Evolutionary conservation across 1,140 invertebrate genomes (phyloP), one percentile per base, ranked within the genome.

Genomic region (Brachionus plicatilis): DNA sequence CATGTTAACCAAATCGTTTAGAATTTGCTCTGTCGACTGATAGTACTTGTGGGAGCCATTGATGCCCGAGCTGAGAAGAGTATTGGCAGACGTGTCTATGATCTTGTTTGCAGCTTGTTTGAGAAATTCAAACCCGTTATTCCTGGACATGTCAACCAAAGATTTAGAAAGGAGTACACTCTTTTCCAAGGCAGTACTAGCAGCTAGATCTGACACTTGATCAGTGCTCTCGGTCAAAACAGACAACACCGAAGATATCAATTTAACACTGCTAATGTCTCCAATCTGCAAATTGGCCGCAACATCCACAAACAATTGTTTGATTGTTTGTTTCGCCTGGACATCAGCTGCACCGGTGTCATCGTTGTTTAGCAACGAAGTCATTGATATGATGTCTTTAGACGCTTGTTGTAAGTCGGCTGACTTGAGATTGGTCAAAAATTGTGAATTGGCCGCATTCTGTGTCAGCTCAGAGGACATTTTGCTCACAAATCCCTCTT

Each of bases 201-300:
- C 33, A 8, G 70, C 33, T 17, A 24, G 9, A 0, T 43, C 33
- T 6, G 33, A 24, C 17, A 75, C 41, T 41, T 75, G 29, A 45
- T 70, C 66, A 70, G 37, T 17, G n/a, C 20, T 75, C 20, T 75
- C 78, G 11, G 78, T 80, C 12, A 65, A 33, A 29, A 65, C 78
- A 12, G 78, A 80, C 11, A 80, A 27, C n/a, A 65, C 78, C 11
- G 45, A 53, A 29, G 78, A 47, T n/a, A 80, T 60, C 3, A 80
- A 20, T 56, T 80, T 80, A 33, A 80, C 27, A 43, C 45, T 56
- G 17, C 78, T 80, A 9, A 80, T 80, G 20, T 80, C 78, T n/a
- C 4, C 3, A 1, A 56, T 53, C 9, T 29, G 5, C 2, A 80
- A 43, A 43, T 75, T 47, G 24, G 33, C 33, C 8, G 70, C 70